Evolutionary conservation across 2,888 invertebrate genomes (phyloP).

Genomic region (Antheraea assamensis): DNA sequence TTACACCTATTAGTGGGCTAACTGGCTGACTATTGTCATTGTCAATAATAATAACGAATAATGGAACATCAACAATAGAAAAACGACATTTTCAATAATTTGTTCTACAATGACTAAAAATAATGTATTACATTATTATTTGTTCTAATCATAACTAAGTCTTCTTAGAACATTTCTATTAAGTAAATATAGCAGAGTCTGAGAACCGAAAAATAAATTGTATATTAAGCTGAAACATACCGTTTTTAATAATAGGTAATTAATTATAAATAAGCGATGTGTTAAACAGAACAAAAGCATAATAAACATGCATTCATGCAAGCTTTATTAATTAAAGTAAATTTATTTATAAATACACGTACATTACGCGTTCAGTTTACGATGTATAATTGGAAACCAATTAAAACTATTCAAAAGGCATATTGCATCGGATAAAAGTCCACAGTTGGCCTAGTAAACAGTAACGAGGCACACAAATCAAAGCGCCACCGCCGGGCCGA

Average conservation of each 20-base stretch:
- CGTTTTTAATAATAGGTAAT: neutral
- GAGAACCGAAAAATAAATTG: neutral
- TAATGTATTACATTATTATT: too few species aligned
- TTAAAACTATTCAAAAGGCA: conserved; percentile 2
- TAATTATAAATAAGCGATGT: neutral
- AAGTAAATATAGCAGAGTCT: neutral
- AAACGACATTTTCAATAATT: too few species aligned
- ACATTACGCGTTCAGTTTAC: neutral
- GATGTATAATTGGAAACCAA: neutral
- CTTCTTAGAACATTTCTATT: too few species aligned
- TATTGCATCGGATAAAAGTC: conserved; percentile 16
- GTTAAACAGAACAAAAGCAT: neutral
- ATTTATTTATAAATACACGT: too few species aligned
- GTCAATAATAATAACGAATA: too few species aligned
- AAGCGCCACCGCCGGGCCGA: conserved; percentile 27
- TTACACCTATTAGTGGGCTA: too few species aligned
- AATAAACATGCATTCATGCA: neutral
- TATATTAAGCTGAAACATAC: neutral
- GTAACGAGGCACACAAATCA: conserved; percentile 40
- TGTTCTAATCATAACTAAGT: too few species aligned
- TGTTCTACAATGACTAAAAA: too few species aligned
- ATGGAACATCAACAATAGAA: too few species aligned
- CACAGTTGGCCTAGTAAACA: conserved; percentile 32
- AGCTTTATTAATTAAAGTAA: neutral
- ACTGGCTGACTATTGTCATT: too few species aligned